Evolutionary conservation across 2,113 vertebrate species (phyloP).

Genomic region (Lagenorhynchus albirostris): DNA sequence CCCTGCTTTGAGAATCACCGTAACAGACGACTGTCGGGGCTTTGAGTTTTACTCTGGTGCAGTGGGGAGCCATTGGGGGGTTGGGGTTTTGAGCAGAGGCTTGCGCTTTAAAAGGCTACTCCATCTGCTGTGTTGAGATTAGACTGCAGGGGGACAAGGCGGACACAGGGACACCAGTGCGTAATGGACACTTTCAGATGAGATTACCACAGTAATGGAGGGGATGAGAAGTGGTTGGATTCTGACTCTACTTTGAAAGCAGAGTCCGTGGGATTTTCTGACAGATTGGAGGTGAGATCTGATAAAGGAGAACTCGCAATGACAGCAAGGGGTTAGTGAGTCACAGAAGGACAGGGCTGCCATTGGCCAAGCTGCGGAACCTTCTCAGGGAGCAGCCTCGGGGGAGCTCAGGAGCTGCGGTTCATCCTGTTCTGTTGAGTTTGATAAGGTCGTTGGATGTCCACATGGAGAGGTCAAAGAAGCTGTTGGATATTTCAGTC

Average conservation of each 20-base stretch:
- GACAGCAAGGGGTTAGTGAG: not conserved
- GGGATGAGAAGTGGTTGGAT: not conserved
- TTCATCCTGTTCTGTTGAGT: not conserved
- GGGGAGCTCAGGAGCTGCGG: not conserved
- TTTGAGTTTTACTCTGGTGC: not conserved
- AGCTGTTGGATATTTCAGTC: not conserved
- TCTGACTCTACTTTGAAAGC: not conserved
- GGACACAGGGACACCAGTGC: not conserved
- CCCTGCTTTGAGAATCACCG: not conserved
- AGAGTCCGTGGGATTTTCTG: not conserved
- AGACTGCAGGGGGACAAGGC: not conserved
- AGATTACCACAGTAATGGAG: accelerated
- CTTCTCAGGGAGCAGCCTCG: accelerated
- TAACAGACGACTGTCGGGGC: not conserved
- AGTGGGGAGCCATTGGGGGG: not conserved
- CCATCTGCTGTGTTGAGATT: not conserved
- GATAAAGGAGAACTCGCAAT: not conserved
- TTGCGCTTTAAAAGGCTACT: not conserved
- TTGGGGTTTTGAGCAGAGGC: not conserved
- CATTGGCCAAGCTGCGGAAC: not conserved
- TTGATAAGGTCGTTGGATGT: not conserved
- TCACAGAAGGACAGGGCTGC: not conserved
- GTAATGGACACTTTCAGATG: not conserved
- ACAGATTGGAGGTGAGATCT: accelerated
- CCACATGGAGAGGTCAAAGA: not conserved